Conservation (phyloP, 2,888 invertebrate genomes). For the Sinotaia quadrata region DNA sequence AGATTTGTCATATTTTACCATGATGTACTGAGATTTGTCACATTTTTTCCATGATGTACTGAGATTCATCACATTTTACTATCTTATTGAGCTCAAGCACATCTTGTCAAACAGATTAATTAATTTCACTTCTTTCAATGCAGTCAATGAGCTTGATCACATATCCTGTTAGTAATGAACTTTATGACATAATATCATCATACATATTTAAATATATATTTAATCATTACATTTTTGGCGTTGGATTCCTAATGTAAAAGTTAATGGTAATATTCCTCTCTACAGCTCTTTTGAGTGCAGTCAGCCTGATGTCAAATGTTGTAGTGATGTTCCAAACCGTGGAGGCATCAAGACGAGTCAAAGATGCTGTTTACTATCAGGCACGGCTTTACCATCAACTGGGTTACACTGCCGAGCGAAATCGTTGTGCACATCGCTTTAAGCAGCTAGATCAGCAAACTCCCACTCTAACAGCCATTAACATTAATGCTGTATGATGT, state of each 20-base stretch:
- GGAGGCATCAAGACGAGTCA: constrained; percentile 83
- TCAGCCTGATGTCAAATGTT: constrained; percentile 75
- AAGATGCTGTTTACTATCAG: constrained; percentile 81
- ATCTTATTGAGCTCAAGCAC: too few species aligned
- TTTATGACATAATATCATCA: not conserved
- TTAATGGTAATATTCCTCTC: not conserved
- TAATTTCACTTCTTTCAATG: too few species aligned
- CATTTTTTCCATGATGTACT: too few species aligned
- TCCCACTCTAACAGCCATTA: constrained; percentile 78
- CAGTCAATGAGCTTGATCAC: not conserved
- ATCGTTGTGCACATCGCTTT: constrained; percentile 87
- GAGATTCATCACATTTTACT: too few species aligned
- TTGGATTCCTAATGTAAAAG: not conserved
- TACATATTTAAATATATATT: not conserved
- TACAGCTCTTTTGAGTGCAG: constrained; percentile 54
- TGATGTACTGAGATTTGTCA: too few species aligned
- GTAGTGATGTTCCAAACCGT: constrained; percentile 82
- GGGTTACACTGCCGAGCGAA: constrained; percentile 81
- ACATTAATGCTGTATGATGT: constrained; percentile 47
- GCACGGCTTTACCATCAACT: constrained; percentile 84
- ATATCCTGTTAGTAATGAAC: not conserved
- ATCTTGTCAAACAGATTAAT: too few species aligned
- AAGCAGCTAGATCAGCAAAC: constrained; percentile 84
- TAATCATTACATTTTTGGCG: not conserved
- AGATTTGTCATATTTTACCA: too few species aligned